Conservation (phyloP, 2,888 invertebrate species). For the Chydorus sphaericus region DNA sequence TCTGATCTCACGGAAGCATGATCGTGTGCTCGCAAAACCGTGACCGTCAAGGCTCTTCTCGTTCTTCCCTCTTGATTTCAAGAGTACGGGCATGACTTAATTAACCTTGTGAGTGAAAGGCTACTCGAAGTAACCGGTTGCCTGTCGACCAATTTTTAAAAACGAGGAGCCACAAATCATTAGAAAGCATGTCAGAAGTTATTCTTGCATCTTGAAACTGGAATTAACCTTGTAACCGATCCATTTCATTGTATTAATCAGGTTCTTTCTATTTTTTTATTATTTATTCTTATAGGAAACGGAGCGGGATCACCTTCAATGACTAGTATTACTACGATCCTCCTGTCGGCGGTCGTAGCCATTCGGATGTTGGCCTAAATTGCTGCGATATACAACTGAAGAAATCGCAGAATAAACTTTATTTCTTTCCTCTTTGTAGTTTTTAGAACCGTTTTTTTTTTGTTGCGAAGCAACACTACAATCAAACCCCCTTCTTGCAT, state of each 20-base stretch:
- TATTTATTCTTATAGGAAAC: neutral
- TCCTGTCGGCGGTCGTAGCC: neutral
- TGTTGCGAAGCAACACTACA: neutral
- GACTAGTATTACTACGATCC: neutral
- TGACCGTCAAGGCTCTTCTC: neutral
- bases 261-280: neutral
- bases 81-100: neutral
- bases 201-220: too few species aligned
- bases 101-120: neutral
- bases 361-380: constrained; percentile 5
- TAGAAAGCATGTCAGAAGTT: too few species aligned
- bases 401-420: neutral
- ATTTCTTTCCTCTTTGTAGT: neutral
- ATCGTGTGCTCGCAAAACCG: neutral
- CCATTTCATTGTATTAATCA: neutral
- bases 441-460: neutral
- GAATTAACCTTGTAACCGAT: neutral
- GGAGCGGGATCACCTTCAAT: neutral
- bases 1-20: neutral
- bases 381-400: too few species aligned
- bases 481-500: neutral
- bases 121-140: neutral
- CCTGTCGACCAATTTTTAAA: neutral
- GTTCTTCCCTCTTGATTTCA: neutral
- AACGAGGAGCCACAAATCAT: too few species aligned